Conservation (phyloP, 2,797 vertebrate species). For the Gallinago nigripennis region DNA sequence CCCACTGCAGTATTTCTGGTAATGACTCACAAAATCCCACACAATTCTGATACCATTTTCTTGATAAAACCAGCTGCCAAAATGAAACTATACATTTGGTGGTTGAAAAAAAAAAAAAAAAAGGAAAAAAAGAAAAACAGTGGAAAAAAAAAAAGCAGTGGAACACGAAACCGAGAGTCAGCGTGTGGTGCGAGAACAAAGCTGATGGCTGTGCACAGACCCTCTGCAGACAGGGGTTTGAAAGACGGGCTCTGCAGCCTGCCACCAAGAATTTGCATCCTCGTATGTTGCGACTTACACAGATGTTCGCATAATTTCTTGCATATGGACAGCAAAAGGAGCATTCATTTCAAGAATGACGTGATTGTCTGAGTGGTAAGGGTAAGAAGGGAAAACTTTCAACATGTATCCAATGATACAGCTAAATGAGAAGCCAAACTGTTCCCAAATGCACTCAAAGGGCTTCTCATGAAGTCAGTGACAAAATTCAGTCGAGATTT, state of each 20-base stretch:
- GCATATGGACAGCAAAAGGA: conserved; percentile 69
- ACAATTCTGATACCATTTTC: conserved; percentile 7
- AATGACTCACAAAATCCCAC: conserved; percentile 36
- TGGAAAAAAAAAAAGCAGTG: neutral
- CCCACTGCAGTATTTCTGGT: conserved; percentile 34
- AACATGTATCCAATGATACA: conserved; percentile 22
- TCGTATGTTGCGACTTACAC: conserved; percentile 56
- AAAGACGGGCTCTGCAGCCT: conserved; percentile 65
- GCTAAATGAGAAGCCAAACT: conserved; percentile 23
- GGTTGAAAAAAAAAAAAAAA: neutral
- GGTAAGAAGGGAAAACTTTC: conserved; percentile 28
- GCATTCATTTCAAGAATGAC: conserved; percentile 59
- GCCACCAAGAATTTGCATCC: conserved; percentile 55
- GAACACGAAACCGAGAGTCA: neutral
- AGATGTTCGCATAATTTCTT: conserved; percentile 69
- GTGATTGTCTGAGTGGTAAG: conserved; percentile 26
- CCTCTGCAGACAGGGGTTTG: conserved; percentile 42
- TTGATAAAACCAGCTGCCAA: conserved; percentile 19
- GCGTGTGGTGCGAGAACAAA: neutral
- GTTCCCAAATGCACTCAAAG: conserved; percentile 6
- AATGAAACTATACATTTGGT: conserved; percentile 16
- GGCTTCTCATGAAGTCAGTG: neutral
- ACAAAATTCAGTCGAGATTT: conserved; percentile 18
- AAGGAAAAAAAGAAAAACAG: neutral
- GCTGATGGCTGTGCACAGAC: neutral